Base-by-base conservation (phyloP, 2,113 vertebrate genomes). In the Larimichthys polyactis region DNA sequence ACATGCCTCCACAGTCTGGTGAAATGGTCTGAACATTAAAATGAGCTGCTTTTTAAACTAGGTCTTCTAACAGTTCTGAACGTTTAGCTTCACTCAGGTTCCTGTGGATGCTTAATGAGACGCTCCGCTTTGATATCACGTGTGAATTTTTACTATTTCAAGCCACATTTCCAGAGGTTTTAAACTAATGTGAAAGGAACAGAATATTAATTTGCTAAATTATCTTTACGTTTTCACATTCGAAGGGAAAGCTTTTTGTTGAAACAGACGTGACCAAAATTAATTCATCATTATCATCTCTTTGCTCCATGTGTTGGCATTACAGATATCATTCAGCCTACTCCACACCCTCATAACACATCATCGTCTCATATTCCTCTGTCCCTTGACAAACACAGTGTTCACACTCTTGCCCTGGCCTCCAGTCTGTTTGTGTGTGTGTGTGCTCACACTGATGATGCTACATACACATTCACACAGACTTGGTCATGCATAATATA, bases 401-500 rank as follows among this genome's bases (percentile, higher is more conserved):
- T 67, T 20, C 11, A 40, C 65, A 19, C 19, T 27, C 5, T 40
- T 12, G 10, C 19, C 24, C 40, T 57, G 44, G 71, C 65, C 59
- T 54, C n/a, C 40, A 36, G n/a, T 64, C 48, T 29, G 27, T 62
- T 54, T 46, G 43, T 44, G 44, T 44, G 44, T 44, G 43, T 44
- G 44, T 44, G n/a, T 64, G 54, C 4, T 0, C 17, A 15, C 55
- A 55, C 3, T 46, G 44, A 20, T 55, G 55, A 3, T 51, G 20
- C 58, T 70, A 20, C 67, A 63, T 16, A 17, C 48, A 49, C 24
- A 57, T 24, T 67, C 65, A 54, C 46, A 63, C 66, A 54, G 11
- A 63, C 46, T 76, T n/a, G 11, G 43, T 66, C 65, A 86, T 86
- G 43, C 59, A 57, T 83, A 68, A 72, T 71, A 78, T 75, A 63